These are phyloP conservation scores for Pemphredon lugubris DNA, from an alignment of 2,888 invertebrate genomes.

Conservation along the genomic window DNA sequence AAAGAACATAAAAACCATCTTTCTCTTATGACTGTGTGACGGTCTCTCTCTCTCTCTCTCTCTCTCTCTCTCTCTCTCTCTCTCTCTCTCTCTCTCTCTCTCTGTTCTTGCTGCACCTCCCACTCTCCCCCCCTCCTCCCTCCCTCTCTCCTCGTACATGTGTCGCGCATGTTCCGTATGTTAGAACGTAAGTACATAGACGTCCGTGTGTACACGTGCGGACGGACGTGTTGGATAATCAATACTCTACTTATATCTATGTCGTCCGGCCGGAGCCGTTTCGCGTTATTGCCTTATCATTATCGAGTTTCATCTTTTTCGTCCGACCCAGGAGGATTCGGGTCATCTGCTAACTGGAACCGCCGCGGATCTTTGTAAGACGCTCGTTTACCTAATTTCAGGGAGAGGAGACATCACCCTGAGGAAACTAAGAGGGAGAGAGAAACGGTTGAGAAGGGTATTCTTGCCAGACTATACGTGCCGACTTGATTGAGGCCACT, in stretches of 20 bases:
- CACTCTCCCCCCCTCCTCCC: too few species aligned
- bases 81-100: too few species aligned
- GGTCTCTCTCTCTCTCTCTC: too few species aligned
- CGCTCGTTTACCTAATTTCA: conserved; percentile 38
- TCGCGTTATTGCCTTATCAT: conserved; percentile 67
- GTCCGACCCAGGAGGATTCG: conserved; percentile 28
- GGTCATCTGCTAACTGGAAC: conserved; percentile 37
- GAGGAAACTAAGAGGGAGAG: neutral
- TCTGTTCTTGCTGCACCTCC: too few species aligned
- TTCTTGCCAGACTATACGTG: conserved; percentile 2
- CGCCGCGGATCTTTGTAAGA: neutral
- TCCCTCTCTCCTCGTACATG: too few species aligned
- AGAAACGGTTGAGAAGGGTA: neutral
- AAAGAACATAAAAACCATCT: too few species aligned
- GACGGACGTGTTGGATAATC: conserved; percentile 65
- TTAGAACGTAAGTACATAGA: too few species aligned
- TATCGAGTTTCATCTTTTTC: conserved; percentile 67
- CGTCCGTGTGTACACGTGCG: conserved; percentile 21
- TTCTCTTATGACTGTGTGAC: too few species aligned
- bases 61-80: too few species aligned
- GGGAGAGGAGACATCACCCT: neutral
- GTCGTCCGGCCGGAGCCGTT: conserved; percentile 47
- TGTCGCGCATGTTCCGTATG: too few species aligned
- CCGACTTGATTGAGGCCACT: conserved; percentile 1
- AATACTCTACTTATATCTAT: conserved; percentile 69